Evolutionary conservation across 2,113 vertebrate species (phyloP).

Genomic region (Antechinus flavipes): DNA sequence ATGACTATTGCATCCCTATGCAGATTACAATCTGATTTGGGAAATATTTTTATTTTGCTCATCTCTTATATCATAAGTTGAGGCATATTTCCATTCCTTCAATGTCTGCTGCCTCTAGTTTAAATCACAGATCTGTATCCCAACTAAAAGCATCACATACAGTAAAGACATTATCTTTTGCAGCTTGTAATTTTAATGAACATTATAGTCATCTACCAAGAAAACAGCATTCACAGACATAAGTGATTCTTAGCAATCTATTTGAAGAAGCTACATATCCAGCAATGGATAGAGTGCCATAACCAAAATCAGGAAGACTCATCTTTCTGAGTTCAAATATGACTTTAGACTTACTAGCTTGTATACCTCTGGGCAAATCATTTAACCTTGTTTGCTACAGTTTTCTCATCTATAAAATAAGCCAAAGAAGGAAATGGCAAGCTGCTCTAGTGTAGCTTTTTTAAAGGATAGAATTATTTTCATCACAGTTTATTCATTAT

Average conservation of each 20-base stretch:
- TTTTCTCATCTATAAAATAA: no score
- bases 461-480: neutral
- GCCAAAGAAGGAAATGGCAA: no score
- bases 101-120: slow-evolving; percentile 88
- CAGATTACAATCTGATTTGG: slow-evolving; percentile 87
- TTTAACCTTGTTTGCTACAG: neutral
- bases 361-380: neutral
- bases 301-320: neutral
- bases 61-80: neutral
- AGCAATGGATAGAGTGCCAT: neutral
- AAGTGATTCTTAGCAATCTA: slow-evolving; percentile 88
- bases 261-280: slow-evolving; percentile 47
- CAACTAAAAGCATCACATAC: slow-evolving; percentile 89
- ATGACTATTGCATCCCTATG: slow-evolving; percentile 92
- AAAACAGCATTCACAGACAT: slow-evolving; percentile 85
- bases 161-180: slow-evolving; percentile 91
- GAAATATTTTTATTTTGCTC: neutral
- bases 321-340: neutral
- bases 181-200: slow-evolving; percentile 88
- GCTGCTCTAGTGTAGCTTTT: neutral
- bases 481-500: neutral
- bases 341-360: neutral
- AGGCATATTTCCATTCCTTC: slow-evolving; percentile 89
- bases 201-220: slow-evolving; percentile 80
- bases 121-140: slow-evolving; percentile 88